These are phyloP conservation scores for Patella caerulea DNA, from an alignment of 2,888 invertebrate genomes.

Conservation along the genomic window DNA sequence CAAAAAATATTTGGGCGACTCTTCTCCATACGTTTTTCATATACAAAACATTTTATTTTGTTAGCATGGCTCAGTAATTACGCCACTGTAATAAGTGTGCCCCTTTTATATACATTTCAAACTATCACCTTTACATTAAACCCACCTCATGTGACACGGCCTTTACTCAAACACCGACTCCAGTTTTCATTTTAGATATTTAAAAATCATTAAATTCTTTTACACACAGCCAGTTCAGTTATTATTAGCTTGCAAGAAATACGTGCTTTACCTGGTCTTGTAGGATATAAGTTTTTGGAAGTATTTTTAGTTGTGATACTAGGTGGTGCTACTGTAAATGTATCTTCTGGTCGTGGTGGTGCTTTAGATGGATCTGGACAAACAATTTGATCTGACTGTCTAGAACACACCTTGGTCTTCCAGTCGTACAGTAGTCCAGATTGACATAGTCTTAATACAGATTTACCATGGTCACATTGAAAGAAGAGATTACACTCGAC, in stretches of 20 bases:
- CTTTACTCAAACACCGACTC: no score
- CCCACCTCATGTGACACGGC: no score
- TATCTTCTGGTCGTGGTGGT: conserved; percentile 20
- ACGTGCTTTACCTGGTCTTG: neutral
- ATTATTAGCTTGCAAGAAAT: neutral
- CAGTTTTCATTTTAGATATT: no score
- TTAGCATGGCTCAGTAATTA: no score
- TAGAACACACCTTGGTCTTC: conserved; percentile 21
- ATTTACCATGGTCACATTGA: conserved; percentile 52
- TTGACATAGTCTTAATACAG: conserved; percentile 45
- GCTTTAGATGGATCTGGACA: conserved; percentile 40
- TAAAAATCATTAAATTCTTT: no score
- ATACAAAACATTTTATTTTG: no score
- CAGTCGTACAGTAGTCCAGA: conserved; percentile 41
- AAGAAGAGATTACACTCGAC: conserved; percentile 52
- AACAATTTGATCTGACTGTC: conserved; percentile 33
- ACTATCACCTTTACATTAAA: no score
- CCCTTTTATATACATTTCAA: no score
- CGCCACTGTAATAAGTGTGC: no score
- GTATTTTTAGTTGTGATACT: conserved; percentile 10
- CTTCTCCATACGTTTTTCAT: no score
- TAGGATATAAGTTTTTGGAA: conserved; percentile 10
- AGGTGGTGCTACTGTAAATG: conserved; percentile 7
- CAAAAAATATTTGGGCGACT: no score
- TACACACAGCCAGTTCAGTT: no score